Base-by-base conservation (phyloP, 2,113 vertebrate species). In the Passer domesticus region DNA sequence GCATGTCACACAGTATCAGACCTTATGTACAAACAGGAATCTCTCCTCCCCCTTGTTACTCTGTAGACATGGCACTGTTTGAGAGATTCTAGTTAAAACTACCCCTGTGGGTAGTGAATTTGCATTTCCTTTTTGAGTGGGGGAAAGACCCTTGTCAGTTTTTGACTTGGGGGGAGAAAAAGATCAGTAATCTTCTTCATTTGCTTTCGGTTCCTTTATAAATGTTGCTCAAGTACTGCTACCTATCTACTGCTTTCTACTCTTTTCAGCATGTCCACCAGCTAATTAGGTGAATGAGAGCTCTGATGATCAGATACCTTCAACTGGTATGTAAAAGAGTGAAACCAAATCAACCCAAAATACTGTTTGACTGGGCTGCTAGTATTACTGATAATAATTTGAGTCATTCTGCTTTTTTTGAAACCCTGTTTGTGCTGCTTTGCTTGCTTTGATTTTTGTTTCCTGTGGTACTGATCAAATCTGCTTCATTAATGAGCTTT, bases 251-350 rank as follows among this genome's bases (percentile, higher is more conserved):
- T 97, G 97, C 98, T 98, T 97, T 98, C 98, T 98, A 93, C 97
- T 98, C 97, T 98, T 97, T 98, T 97, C 97, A 98, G 98, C 98
- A 97, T 97, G 97, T 97, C 97, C 97, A 81, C 97, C 98, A 95
- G 96, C 98, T 98, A 98, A 97, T 98, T 98, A 97, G 97, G 97
- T 97, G 97, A 97, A 96, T 97, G 97, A 95, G 95, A 97, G 69
- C 95, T 97, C 97, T 94, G 97, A 97, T 98, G 98, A 96, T 94
- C 97, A 96, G 97, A 98, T 97, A 95, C 96, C 97, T 96, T 97
- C 95, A 90, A 98, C 94, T 96, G 98, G 98, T 98, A 98, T 97
- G 98, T 98, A 98, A 98, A 97, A 97, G 97, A 96, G 90, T 86
- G 91, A 95, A 93, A 92, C 81, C 63, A 95, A 97, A 91, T 91